Evolutionary conservation across 2,888 invertebrate species (phyloP).

Genomic region (Nezara viridula): DNA sequence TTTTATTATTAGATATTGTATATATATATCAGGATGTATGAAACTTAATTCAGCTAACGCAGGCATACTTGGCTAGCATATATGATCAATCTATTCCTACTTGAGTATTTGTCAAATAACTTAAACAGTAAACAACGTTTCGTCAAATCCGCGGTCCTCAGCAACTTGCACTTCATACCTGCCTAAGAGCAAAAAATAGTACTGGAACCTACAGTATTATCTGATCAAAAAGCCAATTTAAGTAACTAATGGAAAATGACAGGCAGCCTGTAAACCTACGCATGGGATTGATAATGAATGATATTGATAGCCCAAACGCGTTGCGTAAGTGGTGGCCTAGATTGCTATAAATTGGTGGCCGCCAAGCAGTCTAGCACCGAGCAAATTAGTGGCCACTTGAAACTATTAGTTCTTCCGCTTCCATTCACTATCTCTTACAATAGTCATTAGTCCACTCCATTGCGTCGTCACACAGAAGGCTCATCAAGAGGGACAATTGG

Average conservation of each 20-base stretch:
- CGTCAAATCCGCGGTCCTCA: too few species aligned
- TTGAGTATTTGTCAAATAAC: too few species aligned
- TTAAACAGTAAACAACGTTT: too few species aligned
- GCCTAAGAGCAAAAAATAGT: too few species aligned
- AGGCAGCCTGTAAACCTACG: background rate
- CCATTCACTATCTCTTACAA: conserved; percentile 39
- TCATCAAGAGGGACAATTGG: background rate
- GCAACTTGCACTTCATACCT: too few species aligned
- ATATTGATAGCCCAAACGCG: background rate
- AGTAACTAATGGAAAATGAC: background rate
- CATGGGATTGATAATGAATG: background rate
- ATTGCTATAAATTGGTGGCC: background rate
- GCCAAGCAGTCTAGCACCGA: conserved; percentile 42
- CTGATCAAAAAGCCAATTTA: too few species aligned
- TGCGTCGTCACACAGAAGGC: background rate
- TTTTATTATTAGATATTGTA: too few species aligned
- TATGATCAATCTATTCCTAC: too few species aligned
- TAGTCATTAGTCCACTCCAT: background rate
- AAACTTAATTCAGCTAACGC: too few species aligned
- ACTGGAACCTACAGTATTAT: too few species aligned
- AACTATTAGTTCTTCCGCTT: conserved; percentile 40
- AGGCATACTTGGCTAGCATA: too few species aligned
- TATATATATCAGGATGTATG: too few species aligned
- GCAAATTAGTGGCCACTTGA: conserved; percentile 53
- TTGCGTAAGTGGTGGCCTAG: background rate